phyloP scores from a whole-genome alignment of 2,888 invertebrate genomes.

The Crossocerus cetratus region DNA sequence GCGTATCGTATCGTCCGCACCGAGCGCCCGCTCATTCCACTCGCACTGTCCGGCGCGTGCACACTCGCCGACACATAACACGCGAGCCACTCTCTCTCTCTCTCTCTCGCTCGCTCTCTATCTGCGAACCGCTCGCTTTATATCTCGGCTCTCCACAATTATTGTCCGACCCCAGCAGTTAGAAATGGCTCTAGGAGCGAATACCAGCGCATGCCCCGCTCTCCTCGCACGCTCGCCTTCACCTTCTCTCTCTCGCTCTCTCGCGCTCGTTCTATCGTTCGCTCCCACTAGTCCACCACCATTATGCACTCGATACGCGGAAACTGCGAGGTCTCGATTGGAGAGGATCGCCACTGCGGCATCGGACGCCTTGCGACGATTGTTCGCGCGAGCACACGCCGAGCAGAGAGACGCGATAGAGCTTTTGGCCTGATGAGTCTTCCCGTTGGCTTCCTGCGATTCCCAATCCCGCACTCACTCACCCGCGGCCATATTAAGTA shows the following conservation, averaged over 20 bases:
- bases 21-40: constrained; percentile 24
- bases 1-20: constrained; percentile 2
- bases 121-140: constrained; percentile 42
- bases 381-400: background rate
- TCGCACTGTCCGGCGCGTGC: constrained; percentile 20
- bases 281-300: no score
- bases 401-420: background rate
- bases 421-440: background rate
- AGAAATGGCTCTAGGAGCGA: constrained; percentile 42
- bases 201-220: constrained; percentile 55
- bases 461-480: background rate
- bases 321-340: no score
- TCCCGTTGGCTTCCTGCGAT: background rate
- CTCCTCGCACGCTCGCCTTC: background rate
- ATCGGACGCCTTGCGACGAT: background rate
- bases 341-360: background rate
- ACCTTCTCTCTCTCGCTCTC: background rate
- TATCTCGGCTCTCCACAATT: constrained; percentile 23
- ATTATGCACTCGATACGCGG: no score
- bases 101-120: no score
- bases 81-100: constrained; percentile 17
- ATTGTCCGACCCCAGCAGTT: constrained; percentile 29
- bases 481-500: constrained; percentile 5
- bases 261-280: no score
- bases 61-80: constrained; percentile 19